Evolutionary conservation across 53 echinoderm and acorn worm genomes (phyloP).

Genomic region (Mesocentrotus franciscanus): DNA sequence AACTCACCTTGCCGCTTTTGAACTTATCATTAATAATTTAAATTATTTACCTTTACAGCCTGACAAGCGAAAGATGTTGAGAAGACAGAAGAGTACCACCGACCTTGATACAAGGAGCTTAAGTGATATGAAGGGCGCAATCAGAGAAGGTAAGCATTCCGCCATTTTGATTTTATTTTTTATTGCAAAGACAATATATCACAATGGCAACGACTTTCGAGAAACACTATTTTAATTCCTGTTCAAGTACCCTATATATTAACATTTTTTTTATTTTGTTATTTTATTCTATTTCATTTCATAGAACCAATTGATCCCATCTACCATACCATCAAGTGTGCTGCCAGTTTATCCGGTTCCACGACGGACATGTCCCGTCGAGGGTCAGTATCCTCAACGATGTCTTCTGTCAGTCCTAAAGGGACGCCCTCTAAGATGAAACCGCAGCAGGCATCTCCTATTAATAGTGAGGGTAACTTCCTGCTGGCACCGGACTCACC

Average conservation of each 20-base stretch:
- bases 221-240: too few relatives aligned
- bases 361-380: constrained; percentile 38
- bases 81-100: constrained; percentile 95
- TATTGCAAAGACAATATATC: too few relatives aligned
- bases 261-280: too few relatives aligned
- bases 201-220: too few relatives aligned
- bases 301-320: constrained; percentile 85
- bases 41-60: constrained; percentile 69
- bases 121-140: constrained; percentile 6
- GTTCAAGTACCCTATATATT: too few relatives aligned
- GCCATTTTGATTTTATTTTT: neutral
- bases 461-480: constrained; percentile 15
- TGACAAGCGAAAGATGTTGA: constrained; percentile 89
- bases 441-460: neutral
- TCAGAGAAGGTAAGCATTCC: constrained; percentile 35
- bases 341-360: constrained; percentile 77
- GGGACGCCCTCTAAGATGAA: constrained; percentile 18
- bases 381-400: constrained; percentile 34
- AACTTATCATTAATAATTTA: too few relatives aligned
- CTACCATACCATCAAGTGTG: constrained; percentile 94
- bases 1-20: too few relatives aligned
- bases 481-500: constrained; percentile 49
- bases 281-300: neutral
- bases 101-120: constrained; percentile 77
- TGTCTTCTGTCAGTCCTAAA: constrained; percentile 43